Conservation (phyloP, 2,888 invertebrate species). For the Acheta domesticus region DNA sequence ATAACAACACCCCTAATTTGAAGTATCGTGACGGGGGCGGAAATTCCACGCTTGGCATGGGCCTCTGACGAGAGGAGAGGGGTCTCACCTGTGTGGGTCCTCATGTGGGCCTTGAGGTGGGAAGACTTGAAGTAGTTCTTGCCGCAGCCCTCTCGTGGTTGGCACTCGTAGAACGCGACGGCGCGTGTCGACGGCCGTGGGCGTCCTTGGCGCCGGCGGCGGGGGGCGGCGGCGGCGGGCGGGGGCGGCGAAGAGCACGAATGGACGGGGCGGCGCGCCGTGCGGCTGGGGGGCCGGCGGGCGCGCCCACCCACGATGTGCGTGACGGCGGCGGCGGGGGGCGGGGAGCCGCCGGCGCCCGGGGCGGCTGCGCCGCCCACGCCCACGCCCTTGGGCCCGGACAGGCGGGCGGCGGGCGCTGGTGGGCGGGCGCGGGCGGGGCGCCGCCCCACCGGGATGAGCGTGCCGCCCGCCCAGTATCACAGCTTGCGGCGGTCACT, state of each 20-base stretch:
- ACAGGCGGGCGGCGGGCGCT: too few species aligned
- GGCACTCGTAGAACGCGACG: slow-evolving; percentile 81
- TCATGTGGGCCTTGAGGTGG: slow-evolving; percentile 89
- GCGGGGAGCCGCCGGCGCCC: slow-evolving; percentile 25
- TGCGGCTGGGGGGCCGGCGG: slow-evolving; percentile 45
- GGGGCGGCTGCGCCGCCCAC: slow-evolving; percentile 29
- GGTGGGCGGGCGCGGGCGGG: slow-evolving; percentile 44
- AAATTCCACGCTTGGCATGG: too few species aligned
- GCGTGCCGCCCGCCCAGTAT: slow-evolving; percentile 41
- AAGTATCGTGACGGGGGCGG: too few species aligned
- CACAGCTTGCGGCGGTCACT: slow-evolving; percentile 37
- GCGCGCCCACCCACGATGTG: slow-evolving; percentile 43
- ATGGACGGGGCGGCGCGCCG: slow-evolving; percentile 29
- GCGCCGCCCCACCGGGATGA: slow-evolving; percentile 41
- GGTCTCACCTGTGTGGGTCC: slow-evolving; percentile 71
- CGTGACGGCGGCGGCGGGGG: slow-evolving; percentile 45
- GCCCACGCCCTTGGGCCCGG: slow-evolving; percentile 28
- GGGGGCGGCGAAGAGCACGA: slow-evolving; percentile 33
- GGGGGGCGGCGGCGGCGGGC: slow-evolving; percentile 18
- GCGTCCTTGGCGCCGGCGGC: slow-evolving; percentile 32
- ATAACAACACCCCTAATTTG: too few species aligned
- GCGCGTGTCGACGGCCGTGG: slow-evolving; percentile 51
- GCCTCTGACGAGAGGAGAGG: too few species aligned
- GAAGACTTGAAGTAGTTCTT: slow-evolving; percentile 97
- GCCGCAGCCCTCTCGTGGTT: slow-evolving; percentile 81